Percentiles rank a stretch among this genome's conserved stretches.
These are phyloP conservation scores for Hymenochirus boettgeri DNA, from an alignment of 2,113 vertebrate genomes.

Conservation along the genomic window DNA sequence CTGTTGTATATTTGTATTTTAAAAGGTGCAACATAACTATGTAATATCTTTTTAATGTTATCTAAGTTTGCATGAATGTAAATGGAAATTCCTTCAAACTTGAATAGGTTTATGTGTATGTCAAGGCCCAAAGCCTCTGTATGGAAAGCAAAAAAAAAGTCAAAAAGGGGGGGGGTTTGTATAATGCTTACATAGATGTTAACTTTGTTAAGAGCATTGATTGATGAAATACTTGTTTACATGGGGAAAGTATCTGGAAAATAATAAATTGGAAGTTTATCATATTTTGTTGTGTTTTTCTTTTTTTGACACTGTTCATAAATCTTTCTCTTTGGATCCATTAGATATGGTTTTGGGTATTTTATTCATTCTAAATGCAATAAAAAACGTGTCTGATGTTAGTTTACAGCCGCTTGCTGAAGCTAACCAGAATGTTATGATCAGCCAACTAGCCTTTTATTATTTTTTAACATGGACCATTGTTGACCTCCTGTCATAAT, in stretches of 20 bases:
- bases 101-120: not conserved
- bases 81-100: not conserved
- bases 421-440: too few relatives aligned
- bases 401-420: too few relatives aligned
- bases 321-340: too few relatives aligned
- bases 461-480: too few relatives aligned
- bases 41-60: slow-evolving; percentile 20
- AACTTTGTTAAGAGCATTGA: not conserved
- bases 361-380: too few relatives aligned
- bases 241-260: slow-evolving; percentile 5
- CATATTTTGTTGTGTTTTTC: not conserved
- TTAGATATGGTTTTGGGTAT: too few relatives aligned
- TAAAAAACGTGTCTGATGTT: too few relatives aligned
- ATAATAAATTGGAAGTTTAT: slow-evolving; percentile 25
- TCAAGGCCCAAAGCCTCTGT: not conserved
- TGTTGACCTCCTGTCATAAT: too few relatives aligned
- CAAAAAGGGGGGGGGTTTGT: slow-evolving; percentile 12
- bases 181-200: not conserved
- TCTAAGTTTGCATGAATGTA: slow-evolving; percentile 25
- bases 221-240: slow-evolving; percentile 29
- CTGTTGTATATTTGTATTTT: slow-evolving; percentile 25
- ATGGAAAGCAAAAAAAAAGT: not conserved
- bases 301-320: too few relatives aligned
- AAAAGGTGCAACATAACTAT: not conserved
- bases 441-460: too few relatives aligned